A percentile compares a stretch with the other conserved stretches of the same genome.
Conservation (phyloP, 2,888 invertebrate species). For the Zaprionus bogoriensis region DNA sequence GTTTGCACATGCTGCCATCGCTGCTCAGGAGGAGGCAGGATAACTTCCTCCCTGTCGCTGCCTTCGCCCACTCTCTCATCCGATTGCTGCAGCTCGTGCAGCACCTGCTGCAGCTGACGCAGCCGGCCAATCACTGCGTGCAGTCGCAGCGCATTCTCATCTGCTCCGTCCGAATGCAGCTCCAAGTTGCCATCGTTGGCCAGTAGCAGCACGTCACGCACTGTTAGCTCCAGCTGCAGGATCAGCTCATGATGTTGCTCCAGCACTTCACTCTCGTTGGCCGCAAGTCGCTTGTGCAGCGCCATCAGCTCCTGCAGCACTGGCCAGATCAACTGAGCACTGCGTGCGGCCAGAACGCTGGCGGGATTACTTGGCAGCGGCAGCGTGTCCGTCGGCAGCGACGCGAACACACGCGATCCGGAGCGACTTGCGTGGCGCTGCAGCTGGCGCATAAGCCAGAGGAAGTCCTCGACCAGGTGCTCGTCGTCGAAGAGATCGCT, state of each 20-base stretch:
- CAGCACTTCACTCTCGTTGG: conserved; percentile 47
- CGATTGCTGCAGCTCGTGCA: conserved; percentile 15
- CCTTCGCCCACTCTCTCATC: conserved; percentile 15
- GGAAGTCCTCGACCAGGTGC: conserved; percentile 73
- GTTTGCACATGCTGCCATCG: conserved; percentile 42
- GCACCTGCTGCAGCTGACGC: conserved; percentile 53
- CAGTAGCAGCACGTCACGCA: conserved; percentile 65
- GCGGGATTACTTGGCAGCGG: conserved; percentile 68
- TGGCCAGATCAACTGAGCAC: conserved; percentile 73
- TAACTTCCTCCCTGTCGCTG: conserved; percentile 3
- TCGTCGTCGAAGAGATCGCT: conserved; percentile 79
- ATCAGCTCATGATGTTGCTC: conserved; percentile 31
- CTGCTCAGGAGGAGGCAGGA: neutral
- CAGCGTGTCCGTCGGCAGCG: conserved; percentile 48
- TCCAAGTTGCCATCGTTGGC: conserved; percentile 38
- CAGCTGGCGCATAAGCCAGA: conserved; percentile 60
- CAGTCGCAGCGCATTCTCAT: conserved; percentile 44
- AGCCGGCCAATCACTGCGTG: conserved; percentile 64
- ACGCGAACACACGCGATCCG: conserved; percentile 29
- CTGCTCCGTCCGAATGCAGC: neutral
- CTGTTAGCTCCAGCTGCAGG: conserved; percentile 41
- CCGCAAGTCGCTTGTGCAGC: conserved; percentile 43
- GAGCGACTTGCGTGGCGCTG: conserved; percentile 14
- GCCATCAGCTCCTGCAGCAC: conserved; percentile 65
- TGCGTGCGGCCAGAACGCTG: conserved; percentile 71